phyloP scores from a whole-genome alignment of 2,888 invertebrate genomes.

The Phaedon cochleariae region DNA sequence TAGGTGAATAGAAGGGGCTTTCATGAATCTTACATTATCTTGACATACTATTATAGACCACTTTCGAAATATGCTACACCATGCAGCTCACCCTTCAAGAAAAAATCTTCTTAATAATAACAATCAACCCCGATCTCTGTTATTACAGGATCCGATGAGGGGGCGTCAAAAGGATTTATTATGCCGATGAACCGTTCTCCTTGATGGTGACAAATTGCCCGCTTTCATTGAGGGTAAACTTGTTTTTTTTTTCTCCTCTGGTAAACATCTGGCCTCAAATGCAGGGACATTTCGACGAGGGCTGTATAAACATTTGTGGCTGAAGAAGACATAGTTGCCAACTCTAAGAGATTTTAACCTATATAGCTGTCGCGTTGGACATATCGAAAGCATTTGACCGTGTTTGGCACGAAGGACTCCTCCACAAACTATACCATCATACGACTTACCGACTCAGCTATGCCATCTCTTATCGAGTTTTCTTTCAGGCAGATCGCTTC shows the following conservation, averaged over 20 bases:
- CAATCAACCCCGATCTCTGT: neutral
- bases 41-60: too few species aligned
- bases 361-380: too few species aligned
- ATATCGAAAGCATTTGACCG: too few species aligned
- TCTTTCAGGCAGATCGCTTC: too few species aligned
- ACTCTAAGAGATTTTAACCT: too few species aligned
- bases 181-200: neutral
- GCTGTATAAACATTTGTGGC: neutral
- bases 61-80: too few species aligned
- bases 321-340: neutral
- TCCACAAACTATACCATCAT: too few species aligned
- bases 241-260: neutral
- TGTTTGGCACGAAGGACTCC: too few species aligned
- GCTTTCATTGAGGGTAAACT: neutral
- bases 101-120: neutral
- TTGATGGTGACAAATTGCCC: neutral
- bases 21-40: too few species aligned
- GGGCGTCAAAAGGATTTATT: neutral
- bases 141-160: neutral
- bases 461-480: too few species aligned
- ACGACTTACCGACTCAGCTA: too few species aligned
- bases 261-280: neutral
- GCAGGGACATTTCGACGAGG: slow-evolving; percentile 10
- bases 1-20: too few species aligned
- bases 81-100: neutral